Conservation (phyloP, 2,797 vertebrate species). For the Cheirogaleus major region DNA sequence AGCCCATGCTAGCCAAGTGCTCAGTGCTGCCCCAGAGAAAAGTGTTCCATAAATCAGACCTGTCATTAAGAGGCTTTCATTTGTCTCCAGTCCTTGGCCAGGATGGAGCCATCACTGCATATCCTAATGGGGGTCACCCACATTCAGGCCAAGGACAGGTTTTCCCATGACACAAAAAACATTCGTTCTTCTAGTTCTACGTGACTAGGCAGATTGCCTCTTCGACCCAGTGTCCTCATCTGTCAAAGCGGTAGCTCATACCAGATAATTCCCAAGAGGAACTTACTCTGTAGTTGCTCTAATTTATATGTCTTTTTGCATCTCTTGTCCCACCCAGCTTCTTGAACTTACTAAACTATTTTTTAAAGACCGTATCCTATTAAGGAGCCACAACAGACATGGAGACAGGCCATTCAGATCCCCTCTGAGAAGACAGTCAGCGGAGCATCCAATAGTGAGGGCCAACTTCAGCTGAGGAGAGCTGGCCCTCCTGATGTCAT, state of each 20-base stretch:
- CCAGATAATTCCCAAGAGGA: not conserved
- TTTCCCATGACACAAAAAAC: not conserved
- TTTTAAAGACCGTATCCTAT: not conserved
- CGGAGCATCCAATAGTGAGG: not conserved
- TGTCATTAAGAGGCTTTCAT: not conserved
- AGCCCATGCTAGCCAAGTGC: not conserved
- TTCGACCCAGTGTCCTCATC: not conserved
- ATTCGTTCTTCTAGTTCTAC: not conserved
- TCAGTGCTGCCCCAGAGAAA: not conserved
- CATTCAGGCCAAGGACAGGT: slow-evolving; percentile 48
- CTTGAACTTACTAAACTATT: not conserved
- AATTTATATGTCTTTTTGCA: not conserved
- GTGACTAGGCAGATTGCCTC: not conserved
- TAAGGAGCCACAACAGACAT: not conserved
- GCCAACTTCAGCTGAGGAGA: not conserved
- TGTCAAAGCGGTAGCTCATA: not conserved
- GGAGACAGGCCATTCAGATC: not conserved
- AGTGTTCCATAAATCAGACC: not conserved
- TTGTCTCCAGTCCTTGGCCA: not conserved
- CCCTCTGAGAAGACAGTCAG: not conserved
- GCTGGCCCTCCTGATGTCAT: not conserved
- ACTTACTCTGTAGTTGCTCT: not conserved
- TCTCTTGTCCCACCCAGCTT: not conserved
- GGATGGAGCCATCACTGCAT: not conserved
- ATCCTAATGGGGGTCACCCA: not conserved